Conservation (phyloP, 1,140 invertebrate genomes). For the Galleria mellonella region DNA sequence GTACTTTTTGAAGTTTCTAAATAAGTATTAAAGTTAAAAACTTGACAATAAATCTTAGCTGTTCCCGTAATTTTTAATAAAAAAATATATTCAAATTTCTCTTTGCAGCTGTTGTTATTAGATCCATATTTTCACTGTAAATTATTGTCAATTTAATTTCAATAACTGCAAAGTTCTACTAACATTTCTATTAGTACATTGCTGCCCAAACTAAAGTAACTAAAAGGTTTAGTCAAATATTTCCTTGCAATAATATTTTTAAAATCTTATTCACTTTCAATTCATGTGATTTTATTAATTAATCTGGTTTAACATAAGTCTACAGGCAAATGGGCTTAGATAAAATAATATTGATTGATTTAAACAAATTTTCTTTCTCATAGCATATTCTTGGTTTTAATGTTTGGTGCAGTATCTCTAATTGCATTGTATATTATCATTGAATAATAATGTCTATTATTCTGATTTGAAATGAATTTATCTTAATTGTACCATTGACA, state of each 20-base stretch:
- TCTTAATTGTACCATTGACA: conserved; percentile 29
- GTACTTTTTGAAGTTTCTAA: neutral
- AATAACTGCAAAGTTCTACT: conserved; percentile 25
- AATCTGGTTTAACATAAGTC: conserved; percentile 43
- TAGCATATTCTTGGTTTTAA: conserved; percentile 65
- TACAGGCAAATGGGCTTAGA: conserved; percentile 64
- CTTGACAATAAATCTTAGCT: neutral
- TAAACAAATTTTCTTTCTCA: conserved; percentile 50
- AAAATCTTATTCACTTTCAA: conserved; percentile 29
- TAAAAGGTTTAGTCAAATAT: conserved; percentile 18
- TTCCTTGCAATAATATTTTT: conserved; percentile 23
- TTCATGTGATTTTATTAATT: conserved; percentile 31
- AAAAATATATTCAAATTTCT: conserved; percentile 8
- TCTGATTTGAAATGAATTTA: conserved; percentile 32
- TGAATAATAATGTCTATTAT: conserved; percentile 54
- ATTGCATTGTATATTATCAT: conserved; percentile 72
- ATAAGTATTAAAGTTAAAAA: neutral
- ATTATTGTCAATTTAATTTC: conserved; percentile 1
- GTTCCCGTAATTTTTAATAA: neutral
- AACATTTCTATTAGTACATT: conserved; percentile 27
- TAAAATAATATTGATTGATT: conserved; percentile 48
- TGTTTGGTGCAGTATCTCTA: conserved; percentile 71
- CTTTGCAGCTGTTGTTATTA: conserved; percentile 32
- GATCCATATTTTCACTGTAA: neutral
- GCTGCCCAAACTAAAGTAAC: conserved; percentile 60